Base-by-base conservation (phyloP, 2,113 vertebrate genomes). In the Vimba vimba region DNA sequence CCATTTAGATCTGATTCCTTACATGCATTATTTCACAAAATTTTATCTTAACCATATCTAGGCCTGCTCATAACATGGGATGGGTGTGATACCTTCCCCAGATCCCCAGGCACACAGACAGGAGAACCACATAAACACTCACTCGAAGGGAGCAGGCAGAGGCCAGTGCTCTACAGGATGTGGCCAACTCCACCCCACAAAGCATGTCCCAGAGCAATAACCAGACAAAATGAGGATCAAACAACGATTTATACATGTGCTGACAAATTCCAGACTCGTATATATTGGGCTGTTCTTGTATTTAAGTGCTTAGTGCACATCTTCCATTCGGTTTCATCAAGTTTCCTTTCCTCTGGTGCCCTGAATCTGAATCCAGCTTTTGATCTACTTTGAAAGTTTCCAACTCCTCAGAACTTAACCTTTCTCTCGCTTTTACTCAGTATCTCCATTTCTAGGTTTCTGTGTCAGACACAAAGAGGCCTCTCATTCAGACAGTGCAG, bases 161-260 rank as follows among this genome's bases (percentile, higher is more conserved):
- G 55, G 83, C 74, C 30, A 87, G 76, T 19, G 60, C 82, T 85
- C 62, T 66, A 87, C 88, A 87, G 88, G 86, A 85, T 89, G 86
- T 86, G 86, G 86, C 19, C 66, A 76, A 75, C 66, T 87, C 86
- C 83, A 89, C 86, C 85, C 83, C 59, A 71, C 73, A 52, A 73
- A 77, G 39, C 3, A 57, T 85, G 50, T 85, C 80, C 82, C 50
- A 77, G 50, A 79, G 66, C 55, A 83, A 68, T 39, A 79, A 25
- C 59, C 52, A 76, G 45, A 81, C 85, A 84, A 83, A 79, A 85
- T 82, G 39, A 57, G 33, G 55, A 86, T 87, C 43, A 87, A 60
- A 69, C 55, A 82, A 74, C n/a, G n/a, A 64, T 79, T 86, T 64
- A 60, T 76, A 83, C 79, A 76, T 76, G 77, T 47, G 78, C 1